Conservation (phyloP, 2,797 vertebrate genomes). For the Gastrophryne carolinensis region DNA sequence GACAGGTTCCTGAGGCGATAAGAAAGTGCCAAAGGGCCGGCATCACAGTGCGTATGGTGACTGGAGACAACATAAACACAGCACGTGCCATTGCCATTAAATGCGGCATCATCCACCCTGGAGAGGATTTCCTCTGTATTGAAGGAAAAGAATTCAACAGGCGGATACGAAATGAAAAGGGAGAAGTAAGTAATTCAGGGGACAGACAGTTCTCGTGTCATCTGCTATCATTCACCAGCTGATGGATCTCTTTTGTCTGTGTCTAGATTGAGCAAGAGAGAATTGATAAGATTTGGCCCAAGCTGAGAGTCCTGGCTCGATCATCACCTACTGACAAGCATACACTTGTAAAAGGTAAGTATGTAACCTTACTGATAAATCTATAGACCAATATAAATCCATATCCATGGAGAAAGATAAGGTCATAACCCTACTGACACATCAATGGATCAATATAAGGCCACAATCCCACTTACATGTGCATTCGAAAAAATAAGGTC, state of each 20-base stretch:
- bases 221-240: no score
- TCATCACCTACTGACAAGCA: slow-evolving; percentile 82
- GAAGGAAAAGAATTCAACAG: slow-evolving; percentile 98
- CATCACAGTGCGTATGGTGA: slow-evolving; percentile 98
- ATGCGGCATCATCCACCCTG: slow-evolving; percentile 95
- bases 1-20: slow-evolving; percentile 94
- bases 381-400: no score
- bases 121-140: slow-evolving; percentile 96
- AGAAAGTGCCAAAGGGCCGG: slow-evolving; percentile 93
- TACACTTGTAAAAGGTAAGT: neutral
- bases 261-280: slow-evolving; percentile 87
- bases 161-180: slow-evolving; percentile 96
- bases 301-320: slow-evolving; percentile 87
- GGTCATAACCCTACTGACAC: neutral
- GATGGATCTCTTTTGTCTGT: neutral
- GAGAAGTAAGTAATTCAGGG: slow-evolving; percentile 75
- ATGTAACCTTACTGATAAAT: neutral
- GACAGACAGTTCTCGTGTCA: neutral
- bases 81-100: slow-evolving; percentile 97
- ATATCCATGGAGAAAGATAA: neutral
- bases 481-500: neutral
- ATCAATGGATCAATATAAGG: neutral
- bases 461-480: neutral
- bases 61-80: slow-evolving; percentile 98
- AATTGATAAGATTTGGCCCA: slow-evolving; percentile 96